Evolutionary conservation across 2,888 invertebrate species (phyloP), one percentile per base, ranked within the genome.

Genomic region (Idaea biselata): DNA sequence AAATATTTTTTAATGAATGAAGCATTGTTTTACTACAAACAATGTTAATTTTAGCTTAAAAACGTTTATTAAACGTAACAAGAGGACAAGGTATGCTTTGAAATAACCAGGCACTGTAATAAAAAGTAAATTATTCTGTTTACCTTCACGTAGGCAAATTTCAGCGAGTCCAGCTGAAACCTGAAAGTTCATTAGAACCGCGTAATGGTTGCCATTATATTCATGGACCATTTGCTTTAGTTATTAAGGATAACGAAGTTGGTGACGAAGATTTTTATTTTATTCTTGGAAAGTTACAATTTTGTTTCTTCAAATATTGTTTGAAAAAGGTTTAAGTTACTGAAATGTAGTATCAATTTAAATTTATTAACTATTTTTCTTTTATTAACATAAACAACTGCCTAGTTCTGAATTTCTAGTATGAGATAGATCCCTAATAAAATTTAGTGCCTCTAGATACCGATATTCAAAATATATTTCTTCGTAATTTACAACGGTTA

Each of bases 51-150:
- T 44, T 14, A 44, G 44, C 44, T 44, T 44, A 44, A 44, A 44
- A 44, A 44, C 44, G 44, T 44, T 44, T 44, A 44, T 44, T 44
- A 44, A 44, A 44, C 44, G 44, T 44, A 44, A 44, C 11, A 44
- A 44, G 44, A 44, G 44, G 44, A 44, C 55, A 16, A 16, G 44
- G 54, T 53, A 59, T 59, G 59, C 54, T 75, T 74, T 70, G 73
- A 73, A 74, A 78, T 75, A 79, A 80, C 76, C 76, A 75, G 77
- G 68, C 68, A 68, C 71, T 71, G 72, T 76, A 73, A 79, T 83
- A 80, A 83, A 82, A 83, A 79, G 77, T 73, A 79, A 83, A 83
- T 82, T 75, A 75, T 77, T 74, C 69, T 70, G 70, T 78, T 74
- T 75, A 71, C 68, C 64, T 67, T 64, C 70, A 17, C 69, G 68